phyloP scores from a whole-genome alignment of 2,888 invertebrate genomes.

The Tholera decimalis region DNA sequence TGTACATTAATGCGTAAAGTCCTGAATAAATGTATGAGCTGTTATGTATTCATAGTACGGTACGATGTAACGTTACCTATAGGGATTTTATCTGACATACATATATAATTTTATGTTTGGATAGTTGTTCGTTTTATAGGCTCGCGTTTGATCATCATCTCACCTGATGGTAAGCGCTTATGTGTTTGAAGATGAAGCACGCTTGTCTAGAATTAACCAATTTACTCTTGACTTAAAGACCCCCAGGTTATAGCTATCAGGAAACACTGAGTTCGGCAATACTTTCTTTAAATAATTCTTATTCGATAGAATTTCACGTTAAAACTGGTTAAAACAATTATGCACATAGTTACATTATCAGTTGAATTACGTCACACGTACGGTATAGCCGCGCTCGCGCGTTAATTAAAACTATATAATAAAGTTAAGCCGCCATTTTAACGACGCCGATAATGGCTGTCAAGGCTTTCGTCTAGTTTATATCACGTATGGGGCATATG shows the following conservation, averaged over 20 bases:
- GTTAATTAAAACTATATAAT: constrained; percentile 62
- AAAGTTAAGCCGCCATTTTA: constrained; percentile 55
- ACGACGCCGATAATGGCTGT: constrained; percentile 35
- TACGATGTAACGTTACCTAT: constrained; percentile 13
- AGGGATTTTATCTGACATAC: constrained; percentile 10
- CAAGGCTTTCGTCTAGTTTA: constrained; percentile 25
- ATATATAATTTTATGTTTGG: too few species aligned
- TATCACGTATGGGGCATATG: too few species aligned
- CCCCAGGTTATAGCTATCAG: too few species aligned
- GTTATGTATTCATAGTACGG: constrained; percentile 32
- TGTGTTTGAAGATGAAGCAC: too few species aligned
- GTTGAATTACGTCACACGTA: constrained; percentile 40
- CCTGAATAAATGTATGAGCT: constrained; percentile 44
- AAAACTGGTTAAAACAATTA: background rate
- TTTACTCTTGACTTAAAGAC: too few species aligned
- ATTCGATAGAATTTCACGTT: background rate
- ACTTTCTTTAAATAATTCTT: background rate
- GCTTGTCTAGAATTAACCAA: too few species aligned
- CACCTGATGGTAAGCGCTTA: too few species aligned
- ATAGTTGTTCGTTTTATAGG: too few species aligned
- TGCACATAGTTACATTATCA: constrained; percentile 31
- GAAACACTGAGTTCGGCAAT: too few species aligned
- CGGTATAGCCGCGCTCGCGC: constrained; percentile 26
- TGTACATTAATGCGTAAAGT: constrained; percentile 33
- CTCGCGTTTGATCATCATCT: too few species aligned